These are phyloP conservation scores for Chymomyza caudatula DNA, from an alignment of 2,888 invertebrate genomes.

Conservation along the genomic window DNA sequence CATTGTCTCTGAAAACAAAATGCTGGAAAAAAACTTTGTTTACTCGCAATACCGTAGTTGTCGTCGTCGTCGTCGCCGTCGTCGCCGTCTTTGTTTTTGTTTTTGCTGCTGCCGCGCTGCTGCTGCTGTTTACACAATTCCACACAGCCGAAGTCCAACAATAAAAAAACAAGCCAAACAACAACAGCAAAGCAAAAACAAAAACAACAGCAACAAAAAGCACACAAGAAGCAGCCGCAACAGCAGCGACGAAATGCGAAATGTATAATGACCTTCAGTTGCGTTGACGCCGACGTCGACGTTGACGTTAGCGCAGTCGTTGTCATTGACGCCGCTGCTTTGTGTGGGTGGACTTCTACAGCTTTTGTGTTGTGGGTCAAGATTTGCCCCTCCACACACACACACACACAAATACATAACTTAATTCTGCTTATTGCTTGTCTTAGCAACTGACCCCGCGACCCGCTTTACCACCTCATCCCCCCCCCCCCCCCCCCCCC, in stretches of 20 bases:
- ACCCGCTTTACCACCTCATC: slow-evolving; percentile 1
- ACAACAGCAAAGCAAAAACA: slow-evolving; percentile 9
- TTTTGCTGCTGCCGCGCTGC: slow-evolving; percentile 31
- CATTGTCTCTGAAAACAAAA: slow-evolving; percentile 56
- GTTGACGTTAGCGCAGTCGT: slow-evolving; percentile 36
- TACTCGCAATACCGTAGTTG: slow-evolving; percentile 66
- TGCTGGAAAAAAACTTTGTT: slow-evolving; percentile 59
- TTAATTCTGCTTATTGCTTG: slow-evolving; percentile 43
- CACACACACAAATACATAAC: slow-evolving; percentile 23
- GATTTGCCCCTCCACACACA: slow-evolving; percentile 22
- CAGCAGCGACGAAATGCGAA: slow-evolving; percentile 43
- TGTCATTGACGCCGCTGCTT: slow-evolving; percentile 21
- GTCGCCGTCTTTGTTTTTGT: slow-evolving; percentile 28
- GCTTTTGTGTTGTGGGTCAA: slow-evolving; percentile 52
- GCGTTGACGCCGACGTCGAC: slow-evolving; percentile 28
- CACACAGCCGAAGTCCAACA: slow-evolving; percentile 60
- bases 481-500: slow-evolving; percentile 1
- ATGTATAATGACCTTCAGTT: slow-evolving; percentile 72
- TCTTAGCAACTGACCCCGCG: slow-evolving; percentile 1
- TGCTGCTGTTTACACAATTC: slow-evolving; percentile 69
- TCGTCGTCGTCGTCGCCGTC: slow-evolving; percentile 42
- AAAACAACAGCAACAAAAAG: slow-evolving; percentile 37
- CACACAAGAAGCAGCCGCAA: slow-evolving; percentile 18
- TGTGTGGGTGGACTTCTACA: slow-evolving; percentile 21
- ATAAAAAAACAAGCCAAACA: slow-evolving; percentile 34